Percentiles rank a stretch among this genome's conserved stretches.
phyloP scores from a whole-genome alignment of 2,888 invertebrate genomes.

The Eupithecia tripunctaria region DNA sequence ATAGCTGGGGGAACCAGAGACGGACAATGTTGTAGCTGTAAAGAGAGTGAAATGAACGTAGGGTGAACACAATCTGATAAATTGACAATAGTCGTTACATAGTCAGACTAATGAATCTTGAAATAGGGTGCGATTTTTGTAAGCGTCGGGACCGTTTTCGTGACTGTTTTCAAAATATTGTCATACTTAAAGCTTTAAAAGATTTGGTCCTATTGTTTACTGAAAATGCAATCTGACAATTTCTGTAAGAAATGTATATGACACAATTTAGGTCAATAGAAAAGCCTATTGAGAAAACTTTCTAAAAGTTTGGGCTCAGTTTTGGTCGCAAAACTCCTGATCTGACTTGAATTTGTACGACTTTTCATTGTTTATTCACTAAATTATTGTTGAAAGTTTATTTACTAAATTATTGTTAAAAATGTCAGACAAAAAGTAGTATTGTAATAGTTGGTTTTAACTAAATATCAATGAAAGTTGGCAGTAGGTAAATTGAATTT shows the following conservation, averaged over 20 bases:
- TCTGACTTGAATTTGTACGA: not conserved
- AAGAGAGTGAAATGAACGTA: not conserved
- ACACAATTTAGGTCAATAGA: not conserved
- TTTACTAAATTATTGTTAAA: no score
- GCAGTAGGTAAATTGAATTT: not conserved
- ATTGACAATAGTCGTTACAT: not conserved
- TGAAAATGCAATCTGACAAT: not conserved
- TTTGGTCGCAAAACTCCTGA: not conserved
- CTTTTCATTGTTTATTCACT: not conserved
- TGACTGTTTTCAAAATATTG: no score
- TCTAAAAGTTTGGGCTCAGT: not conserved
- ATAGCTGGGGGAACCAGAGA: conserved; percentile 67
- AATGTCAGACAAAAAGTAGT: no score
- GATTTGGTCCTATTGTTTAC: not conserved
- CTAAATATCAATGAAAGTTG: not conserved
- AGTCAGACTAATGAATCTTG: not conserved
- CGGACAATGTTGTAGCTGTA: conserved; percentile 58
- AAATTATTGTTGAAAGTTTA: no score
- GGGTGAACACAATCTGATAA: not conserved
- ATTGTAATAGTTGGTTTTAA: no score
- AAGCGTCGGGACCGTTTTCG: no score
- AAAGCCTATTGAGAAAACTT: not conserved
- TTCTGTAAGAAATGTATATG: no score
- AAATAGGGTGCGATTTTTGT: not conserved
- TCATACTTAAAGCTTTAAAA: not conserved